Conservation (phyloP, 2,113 vertebrate species). For the Gobiocypris rarus region DNA sequence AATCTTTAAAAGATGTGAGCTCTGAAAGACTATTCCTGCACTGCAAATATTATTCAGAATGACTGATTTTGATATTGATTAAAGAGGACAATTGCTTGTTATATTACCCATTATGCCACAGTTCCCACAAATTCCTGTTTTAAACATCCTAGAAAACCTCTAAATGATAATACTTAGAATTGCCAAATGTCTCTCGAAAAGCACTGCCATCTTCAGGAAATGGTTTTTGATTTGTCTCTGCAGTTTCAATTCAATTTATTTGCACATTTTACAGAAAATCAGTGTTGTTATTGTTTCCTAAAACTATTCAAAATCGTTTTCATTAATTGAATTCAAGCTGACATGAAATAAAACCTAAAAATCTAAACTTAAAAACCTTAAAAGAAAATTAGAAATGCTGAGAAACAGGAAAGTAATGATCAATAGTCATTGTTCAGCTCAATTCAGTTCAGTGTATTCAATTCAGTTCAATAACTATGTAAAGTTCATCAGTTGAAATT, state of each 20-base stretch:
- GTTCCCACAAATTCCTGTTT: neutral
- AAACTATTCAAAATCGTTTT: neutral
- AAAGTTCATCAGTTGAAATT: no score
- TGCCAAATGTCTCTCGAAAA: neutral
- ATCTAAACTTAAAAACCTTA: no score
- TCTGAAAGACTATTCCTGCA: neutral
- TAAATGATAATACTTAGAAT: constrained; percentile 7
- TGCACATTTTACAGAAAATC: neutral
- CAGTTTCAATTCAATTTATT: neutral
- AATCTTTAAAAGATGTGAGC: neutral
- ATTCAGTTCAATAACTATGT: no score
- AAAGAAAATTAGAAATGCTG: no score
- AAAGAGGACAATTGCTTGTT: neutral
- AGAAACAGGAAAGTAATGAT: no score
- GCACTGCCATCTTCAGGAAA: neutral
- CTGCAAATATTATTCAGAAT: neutral
- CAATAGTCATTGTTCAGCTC: no score
- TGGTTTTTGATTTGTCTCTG: neutral
- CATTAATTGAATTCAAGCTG: neutral
- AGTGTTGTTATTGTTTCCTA: neutral
- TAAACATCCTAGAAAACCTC: neutral
- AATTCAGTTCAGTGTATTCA: no score
- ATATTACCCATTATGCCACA: neutral
- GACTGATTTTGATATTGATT: neutral
- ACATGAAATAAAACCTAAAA: neutral